These are phyloP conservation scores for Caenorhabditis uteleia DNA, from an alignment of 2,888 invertebrate genomes.

Conservation along the genomic window DNA sequence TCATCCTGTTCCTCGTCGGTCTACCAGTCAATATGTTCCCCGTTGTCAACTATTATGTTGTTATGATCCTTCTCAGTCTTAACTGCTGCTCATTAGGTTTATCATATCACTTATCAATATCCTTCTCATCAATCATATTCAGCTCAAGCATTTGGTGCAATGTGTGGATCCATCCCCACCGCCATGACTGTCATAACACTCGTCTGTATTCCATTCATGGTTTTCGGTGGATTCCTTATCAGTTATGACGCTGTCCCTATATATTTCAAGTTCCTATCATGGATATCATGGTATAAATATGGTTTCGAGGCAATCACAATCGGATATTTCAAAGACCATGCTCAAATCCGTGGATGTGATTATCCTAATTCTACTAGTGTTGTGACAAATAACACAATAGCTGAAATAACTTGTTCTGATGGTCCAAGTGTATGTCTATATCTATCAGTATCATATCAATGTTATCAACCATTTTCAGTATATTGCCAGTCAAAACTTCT, in stretches of 20 bases:
- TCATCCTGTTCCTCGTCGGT: constrained; percentile 87
- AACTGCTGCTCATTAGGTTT: constrained; percentile 11
- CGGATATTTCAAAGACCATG: constrained; percentile 5
- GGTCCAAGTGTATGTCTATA: no score
- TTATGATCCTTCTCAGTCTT: constrained; percentile 30
- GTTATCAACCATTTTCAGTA: no score
- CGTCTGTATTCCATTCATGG: constrained; percentile 37
- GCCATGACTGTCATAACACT: constrained; percentile 36
- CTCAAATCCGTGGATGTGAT: no score
- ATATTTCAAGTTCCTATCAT: constrained; percentile 67
- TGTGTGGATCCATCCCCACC: constrained; percentile 28
- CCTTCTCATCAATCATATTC: background rate
- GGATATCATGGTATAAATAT: constrained; percentile 70
- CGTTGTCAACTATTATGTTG: constrained; percentile 10
- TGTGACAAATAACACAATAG: no score
- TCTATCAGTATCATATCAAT: no score
- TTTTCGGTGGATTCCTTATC: constrained; percentile 78
- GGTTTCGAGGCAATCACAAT: constrained; percentile 60
- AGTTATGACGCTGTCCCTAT: constrained; percentile 53
- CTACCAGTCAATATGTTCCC: constrained; percentile 5
- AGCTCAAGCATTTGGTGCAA: constrained; percentile 37
- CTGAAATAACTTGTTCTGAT: no score
- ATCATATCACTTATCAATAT: background rate
- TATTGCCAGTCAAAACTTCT: no score
- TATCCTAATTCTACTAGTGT: no score